Base-by-base conservation (phyloP, 2,797 vertebrate genomes). In the Carapus acus region DNA sequence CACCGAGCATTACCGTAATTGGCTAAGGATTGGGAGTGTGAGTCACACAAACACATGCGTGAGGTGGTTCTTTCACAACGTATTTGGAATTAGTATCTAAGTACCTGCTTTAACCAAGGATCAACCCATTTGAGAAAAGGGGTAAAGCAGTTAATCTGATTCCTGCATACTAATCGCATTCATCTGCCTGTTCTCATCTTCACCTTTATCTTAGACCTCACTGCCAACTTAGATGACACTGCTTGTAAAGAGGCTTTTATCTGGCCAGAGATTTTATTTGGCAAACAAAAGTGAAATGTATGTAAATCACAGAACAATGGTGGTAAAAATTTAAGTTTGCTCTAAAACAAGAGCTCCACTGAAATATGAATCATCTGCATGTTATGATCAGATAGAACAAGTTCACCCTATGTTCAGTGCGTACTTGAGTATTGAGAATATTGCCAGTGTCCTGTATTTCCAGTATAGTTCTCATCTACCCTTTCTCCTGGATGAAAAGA, bases 11-110 rank as follows among this genome's bases (percentile, higher is more conserved):
- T 33, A 73, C 62, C 55, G 67, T 78, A 73, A 77, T 66, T 75
- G 70, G 76, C 69, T 75, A 37, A 74, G 24, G 41, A n/a, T 27
- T 15, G 31, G 61, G 81, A 79, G 80, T 75, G 73, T 62, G 68
- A 54, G 76, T 56, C 75, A 9, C 34, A 44, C 18, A 2, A 18
- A 4, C n/a, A 36, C 15, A 18, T 36, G 49, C 27, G 20, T 55
- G 46, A 33, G 46, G 8, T 39, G 49, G 58, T 52, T 41, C 48
- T 24, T 60, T 40, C 43, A 40, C 21, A 50, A 36, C 36, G 8
- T 31, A 43, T 2, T 6, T 33, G 38, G 46, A 49, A 46, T 68
- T 57, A 55, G 67, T 61, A 55, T 65, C 66, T 49, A 52, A 58
- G 39, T 42, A 40, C 29, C 19, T 51, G 52, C 58, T 22, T 42